Evolutionary conservation across 2,797 vertebrate genomes (phyloP).

Genomic region (Pseudotriccus pelzelni): DNA sequence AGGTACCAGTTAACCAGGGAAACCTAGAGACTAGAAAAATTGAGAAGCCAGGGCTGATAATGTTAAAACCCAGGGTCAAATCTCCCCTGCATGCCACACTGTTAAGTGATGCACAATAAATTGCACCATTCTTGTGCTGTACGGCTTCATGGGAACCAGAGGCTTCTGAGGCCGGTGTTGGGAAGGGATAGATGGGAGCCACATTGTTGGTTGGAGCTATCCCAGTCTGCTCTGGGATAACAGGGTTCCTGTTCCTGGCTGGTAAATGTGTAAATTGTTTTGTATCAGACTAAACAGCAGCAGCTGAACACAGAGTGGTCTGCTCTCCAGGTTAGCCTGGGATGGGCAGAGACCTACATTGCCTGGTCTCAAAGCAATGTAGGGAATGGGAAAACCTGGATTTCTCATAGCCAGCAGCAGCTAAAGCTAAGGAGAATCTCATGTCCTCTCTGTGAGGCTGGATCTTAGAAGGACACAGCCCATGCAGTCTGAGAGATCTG

Average conservation of each 20-base stretch:
- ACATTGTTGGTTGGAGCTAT: rapidly evolving
- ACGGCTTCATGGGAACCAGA: neutral
- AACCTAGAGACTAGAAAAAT: neutral
- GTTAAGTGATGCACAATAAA: neutral
- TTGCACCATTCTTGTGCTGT: neutral
- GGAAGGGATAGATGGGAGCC: neutral
- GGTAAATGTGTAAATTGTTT: neutral
- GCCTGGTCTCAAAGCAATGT: neutral
- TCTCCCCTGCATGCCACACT: rapidly evolving
- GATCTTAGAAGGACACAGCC: neutral
- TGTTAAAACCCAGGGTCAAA: neutral
- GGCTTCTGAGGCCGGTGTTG: neutral
- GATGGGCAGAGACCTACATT: neutral
- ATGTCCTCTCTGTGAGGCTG: neutral
- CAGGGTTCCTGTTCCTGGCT: rapidly evolving
- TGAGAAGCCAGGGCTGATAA: neutral
- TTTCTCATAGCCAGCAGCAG: neutral
- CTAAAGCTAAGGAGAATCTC: neutral
- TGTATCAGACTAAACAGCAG: neutral
- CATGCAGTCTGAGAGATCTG: neutral
- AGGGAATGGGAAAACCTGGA: neutral
- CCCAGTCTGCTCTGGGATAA: neutral
- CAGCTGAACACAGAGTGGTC: neutral
- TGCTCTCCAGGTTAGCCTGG: neutral
- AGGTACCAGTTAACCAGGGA: neutral